Evolutionary conservation across 2,113 vertebrate genomes (phyloP).

Genomic region (Cyanoderma ruficeps): DNA sequence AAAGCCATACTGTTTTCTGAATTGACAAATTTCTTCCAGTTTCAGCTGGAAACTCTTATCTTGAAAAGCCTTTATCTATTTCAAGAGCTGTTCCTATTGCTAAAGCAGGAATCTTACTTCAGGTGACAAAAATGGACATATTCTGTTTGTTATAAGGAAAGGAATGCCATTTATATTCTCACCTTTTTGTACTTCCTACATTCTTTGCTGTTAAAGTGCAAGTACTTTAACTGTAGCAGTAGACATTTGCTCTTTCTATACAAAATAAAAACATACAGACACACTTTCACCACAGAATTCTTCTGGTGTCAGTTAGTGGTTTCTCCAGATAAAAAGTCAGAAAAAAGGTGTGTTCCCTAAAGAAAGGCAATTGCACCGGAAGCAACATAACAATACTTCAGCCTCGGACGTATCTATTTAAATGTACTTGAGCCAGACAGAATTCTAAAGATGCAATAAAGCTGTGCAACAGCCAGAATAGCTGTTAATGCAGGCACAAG

Average conservation of each 20-base stretch:
- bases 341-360: background rate
- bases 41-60: constrained; percentile 6
- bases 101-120: background rate
- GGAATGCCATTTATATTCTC: background rate
- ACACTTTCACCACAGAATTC: background rate
- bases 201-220: background rate
- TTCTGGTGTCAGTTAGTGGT: background rate
- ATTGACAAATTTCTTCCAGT: background rate
- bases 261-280: constrained; percentile 9
- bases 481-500: background rate
- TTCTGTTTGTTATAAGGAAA: constrained; percentile 1
- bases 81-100: background rate
- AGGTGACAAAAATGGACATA: background rate
- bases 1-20: constrained; percentile 5
- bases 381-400: background rate
- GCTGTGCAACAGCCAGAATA: background rate
- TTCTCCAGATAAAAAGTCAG: background rate
- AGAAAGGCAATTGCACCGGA: background rate
- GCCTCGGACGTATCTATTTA: background rate
- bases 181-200: background rate
- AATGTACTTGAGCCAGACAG: background rate
- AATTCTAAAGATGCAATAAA: constrained; percentile 23
- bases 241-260: background rate
- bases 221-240: background rate
- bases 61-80: background rate